These are phyloP conservation scores for Furcifer pardalis DNA, from an alignment of 2,797 vertebrate species.

Conservation along the genomic window DNA sequence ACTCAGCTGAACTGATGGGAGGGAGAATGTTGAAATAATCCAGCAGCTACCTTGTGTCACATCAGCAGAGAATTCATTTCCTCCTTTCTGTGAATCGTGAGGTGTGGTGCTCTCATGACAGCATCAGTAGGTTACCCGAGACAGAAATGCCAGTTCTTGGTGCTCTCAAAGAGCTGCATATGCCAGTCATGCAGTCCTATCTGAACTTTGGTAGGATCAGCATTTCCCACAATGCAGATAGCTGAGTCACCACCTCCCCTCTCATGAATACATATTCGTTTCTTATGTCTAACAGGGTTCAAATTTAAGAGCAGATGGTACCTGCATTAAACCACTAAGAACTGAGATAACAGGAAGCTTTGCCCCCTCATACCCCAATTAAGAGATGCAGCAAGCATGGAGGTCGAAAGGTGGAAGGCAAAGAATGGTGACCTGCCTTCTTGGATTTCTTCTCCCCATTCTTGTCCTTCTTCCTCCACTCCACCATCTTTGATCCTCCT, in stretches of 20 bases:
- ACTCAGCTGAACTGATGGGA: background rate
- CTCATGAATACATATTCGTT: background rate
- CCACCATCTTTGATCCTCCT: too few species aligned
- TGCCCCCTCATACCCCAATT: too few species aligned
- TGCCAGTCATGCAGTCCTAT: background rate
- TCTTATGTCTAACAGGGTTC: background rate
- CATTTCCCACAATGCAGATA: background rate
- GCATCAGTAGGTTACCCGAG: slow-evolving; percentile 9
- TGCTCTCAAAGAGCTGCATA: slow-evolving; percentile 18
- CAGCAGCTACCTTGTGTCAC: slow-evolving; percentile 14
- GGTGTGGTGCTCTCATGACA: slow-evolving; percentile 7
- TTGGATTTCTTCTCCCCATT: too few species aligned
- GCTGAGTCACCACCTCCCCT: too few species aligned
- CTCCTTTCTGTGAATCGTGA: slow-evolving; percentile 4
- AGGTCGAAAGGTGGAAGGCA: too few species aligned
- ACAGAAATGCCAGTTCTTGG: background rate
- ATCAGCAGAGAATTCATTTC: slow-evolving; percentile 12
- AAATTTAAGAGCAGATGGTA: too few species aligned
- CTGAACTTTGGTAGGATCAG: background rate
- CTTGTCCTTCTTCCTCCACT: too few species aligned
- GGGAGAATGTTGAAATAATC: background rate
- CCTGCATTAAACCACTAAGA: too few species aligned
- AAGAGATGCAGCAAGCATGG: too few species aligned
- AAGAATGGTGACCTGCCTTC: too few species aligned
- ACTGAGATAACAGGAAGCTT: too few species aligned